phyloP scores from a whole-genome alignment of 2,113 vertebrate species.

The Parus major region DNA sequence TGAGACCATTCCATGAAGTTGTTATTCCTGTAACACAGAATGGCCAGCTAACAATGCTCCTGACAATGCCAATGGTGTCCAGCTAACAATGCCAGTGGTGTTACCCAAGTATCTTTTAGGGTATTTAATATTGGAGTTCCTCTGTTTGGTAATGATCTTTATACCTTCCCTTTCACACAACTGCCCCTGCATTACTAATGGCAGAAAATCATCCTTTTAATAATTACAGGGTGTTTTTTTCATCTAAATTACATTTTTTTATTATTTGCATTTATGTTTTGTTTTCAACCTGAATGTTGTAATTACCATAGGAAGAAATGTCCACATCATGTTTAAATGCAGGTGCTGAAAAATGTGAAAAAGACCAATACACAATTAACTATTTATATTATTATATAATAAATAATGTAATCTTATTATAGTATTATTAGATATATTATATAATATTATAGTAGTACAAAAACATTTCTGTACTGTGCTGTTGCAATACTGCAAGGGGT shows the following conservation, averaged over 20 bases:
- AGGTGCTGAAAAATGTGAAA: background rate
- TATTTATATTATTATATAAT: background rate
- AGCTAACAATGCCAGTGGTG: background rate
- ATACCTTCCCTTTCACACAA: background rate
- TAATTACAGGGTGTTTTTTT: accelerated
- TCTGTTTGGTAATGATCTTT: background rate
- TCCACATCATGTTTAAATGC: background rate
- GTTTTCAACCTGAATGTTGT: background rate
- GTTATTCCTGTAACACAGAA: background rate
- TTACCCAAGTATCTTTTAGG: background rate
- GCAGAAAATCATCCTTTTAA: background rate
- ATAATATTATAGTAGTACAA: background rate
- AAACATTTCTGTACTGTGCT: background rate
- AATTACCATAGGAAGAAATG: background rate
- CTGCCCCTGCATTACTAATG: background rate
- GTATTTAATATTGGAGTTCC: background rate
- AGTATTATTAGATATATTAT: too few relatives aligned
- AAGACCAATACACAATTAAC: background rate
- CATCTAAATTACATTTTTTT: background rate
- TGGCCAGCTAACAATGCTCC: background rate
- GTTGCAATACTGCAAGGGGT: background rate
- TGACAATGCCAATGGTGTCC: too few relatives aligned
- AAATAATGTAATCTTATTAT: background rate
- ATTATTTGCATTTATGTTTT: background rate
- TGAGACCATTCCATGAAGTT: background rate